These are phyloP conservation scores for Fissipunctia ypsillon DNA, from an alignment of 2,888 invertebrate species.

Conservation along the genomic window DNA sequence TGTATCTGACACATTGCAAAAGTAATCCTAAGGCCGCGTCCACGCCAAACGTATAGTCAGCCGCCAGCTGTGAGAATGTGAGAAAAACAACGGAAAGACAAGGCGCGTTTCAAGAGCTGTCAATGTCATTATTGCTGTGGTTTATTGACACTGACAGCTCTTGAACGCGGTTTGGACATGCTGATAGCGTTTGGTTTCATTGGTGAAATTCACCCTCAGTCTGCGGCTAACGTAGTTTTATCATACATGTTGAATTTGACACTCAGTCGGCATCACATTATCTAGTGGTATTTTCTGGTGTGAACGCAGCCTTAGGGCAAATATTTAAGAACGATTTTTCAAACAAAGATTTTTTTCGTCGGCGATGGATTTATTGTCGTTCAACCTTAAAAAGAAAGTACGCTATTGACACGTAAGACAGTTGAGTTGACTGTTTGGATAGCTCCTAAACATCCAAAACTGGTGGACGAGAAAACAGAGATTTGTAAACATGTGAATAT, in stretches of 20 bases:
- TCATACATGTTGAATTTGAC: not conserved
- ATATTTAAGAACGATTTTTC: not conserved
- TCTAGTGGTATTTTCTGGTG: too few relatives aligned
- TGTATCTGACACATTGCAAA: conserved; percentile 34
- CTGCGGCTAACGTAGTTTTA: too few relatives aligned
- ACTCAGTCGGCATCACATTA: not conserved
- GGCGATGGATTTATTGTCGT: conserved; percentile 1
- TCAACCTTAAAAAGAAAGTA: not conserved
- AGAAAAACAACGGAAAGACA: too few relatives aligned
- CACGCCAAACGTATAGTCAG: not conserved
- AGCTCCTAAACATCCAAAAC: not conserved
- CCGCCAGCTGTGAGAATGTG: not conserved
- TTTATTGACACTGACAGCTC: too few relatives aligned
- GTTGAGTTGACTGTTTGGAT: conserved; percentile 6
- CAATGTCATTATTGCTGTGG: not conserved
- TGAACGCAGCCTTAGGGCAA: not conserved
- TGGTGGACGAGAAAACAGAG: conserved; percentile 1
- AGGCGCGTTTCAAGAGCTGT: not conserved
- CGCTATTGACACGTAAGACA: conserved; percentile 26
- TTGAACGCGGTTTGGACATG: too few relatives aligned
- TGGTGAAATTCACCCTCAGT: not conserved
- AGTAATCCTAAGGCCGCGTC: conserved; percentile 5
- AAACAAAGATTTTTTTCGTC: conserved; percentile 2
- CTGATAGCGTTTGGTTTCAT: not conserved
- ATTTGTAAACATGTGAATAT: conserved; percentile 14